Base-by-base conservation (phyloP, 35 echinoderm and acorn worm species). In the Nesometra sesokonis region DNA sequence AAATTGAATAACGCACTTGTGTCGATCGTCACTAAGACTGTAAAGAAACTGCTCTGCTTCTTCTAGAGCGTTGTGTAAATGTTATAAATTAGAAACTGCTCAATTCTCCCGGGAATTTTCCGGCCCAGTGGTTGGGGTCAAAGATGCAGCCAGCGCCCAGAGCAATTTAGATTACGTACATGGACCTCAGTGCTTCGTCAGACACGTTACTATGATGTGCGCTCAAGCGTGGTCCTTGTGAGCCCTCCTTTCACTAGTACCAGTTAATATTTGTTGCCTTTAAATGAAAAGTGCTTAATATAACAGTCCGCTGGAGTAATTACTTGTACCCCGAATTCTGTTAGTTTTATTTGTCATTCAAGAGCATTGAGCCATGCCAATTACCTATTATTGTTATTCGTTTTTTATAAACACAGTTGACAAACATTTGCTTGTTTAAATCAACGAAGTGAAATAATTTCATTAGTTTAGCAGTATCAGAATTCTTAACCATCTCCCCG, bases 391-490 rank as follows among this genome's bases (percentile, higher is more conserved):
- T 67, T 67, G 52, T 67, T 67, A 19, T 67, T 67, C 52, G 52
- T 67, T 67, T 67, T 67, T 67, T 27, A 67, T 67, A 67, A 67
- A 67, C 52, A 67, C 9, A 67, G 52, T 67, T 67, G 52, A 67
- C 52, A 67, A 67, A 67, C 52, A 67, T 67, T 67, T 67, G 52
- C 52, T 67, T 67, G 52, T 67, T 67, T 67, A 67, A 67, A 67
- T 67, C 52, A 67, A 67, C 52, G 7, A 67, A 67, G 52, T 67
- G 52, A 67, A 67, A 67, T 67, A 67, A 67, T 67, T 67, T 67
- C 52, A 67, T 67, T 67, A 67, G 52, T 67, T 13, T 9, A 67
- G 52, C 21, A 67, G 52, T 67, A 67, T 67, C 52, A 67, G 52
- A 67, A 27, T 19, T 27, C 52, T 67, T 67, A 67, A 27, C 7